Base-by-base conservation (phyloP, 1,140 invertebrate genomes). In the Drosophila athabasca region DNA sequence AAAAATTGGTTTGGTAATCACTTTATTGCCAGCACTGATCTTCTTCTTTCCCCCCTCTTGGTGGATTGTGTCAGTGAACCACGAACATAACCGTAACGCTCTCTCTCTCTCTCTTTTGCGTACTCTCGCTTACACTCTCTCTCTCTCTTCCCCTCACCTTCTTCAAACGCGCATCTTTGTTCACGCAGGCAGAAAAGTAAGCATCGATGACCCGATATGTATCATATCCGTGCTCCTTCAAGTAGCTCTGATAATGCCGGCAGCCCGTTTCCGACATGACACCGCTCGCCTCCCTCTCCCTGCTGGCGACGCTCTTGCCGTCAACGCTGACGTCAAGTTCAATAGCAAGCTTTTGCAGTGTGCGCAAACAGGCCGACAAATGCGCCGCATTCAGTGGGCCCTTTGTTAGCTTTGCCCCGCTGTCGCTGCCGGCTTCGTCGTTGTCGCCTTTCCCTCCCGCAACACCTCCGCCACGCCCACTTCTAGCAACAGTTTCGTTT, bases 161-260 rank as follows among this genome's bases (percentile, higher is more conserved):
- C 82, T 94, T 94, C 93, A 93, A 94, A 70, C 95, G 93, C 44
- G 94, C 94, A 92, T 95, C 95, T 78, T 92, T 93, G 64, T 95
- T 94, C 50, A 94, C 94, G 90, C 95, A 95, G 58, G 95, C 93
- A 60, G 96, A 94, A 89, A 96, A 96, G 92, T 95, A 95, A 78
- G 94, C 93, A 92, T 96, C 94, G 70, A 96, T 94, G 67, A 96
- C 92, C 76, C 92, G 92, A 88, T 94, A 94, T 29, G 93, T 92
- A 70, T 94, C 93, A 54, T 93, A 92, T 77, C 94, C 94, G 59
- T 91, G 90, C 92, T 92, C 91, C 77, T 91, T 91, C 17, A 91
- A 71, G 69, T 91, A 92, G 54, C 67, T 78, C 60, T 89, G 83
- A 79, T 91, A 92, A 69, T 92, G 91, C 76, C 89, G 79, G 71